phyloP scores from a whole-genome alignment of 1,140 invertebrate genomes.

The Cyclina sinensis region DNA sequence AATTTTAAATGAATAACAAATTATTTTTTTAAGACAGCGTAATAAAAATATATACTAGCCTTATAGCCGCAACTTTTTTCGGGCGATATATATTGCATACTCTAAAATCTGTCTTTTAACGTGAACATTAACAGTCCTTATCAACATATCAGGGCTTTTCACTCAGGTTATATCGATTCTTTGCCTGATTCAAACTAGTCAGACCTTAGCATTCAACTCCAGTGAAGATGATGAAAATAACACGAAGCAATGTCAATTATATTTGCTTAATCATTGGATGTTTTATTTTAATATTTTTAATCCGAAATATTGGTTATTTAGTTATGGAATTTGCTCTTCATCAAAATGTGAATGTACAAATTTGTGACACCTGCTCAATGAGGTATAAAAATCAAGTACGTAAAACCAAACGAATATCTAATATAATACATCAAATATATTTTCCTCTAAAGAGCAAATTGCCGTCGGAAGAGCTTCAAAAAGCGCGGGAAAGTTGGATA shows the following conservation, averaged over 20 bases:
- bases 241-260: background rate
- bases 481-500: background rate
- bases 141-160: too few relatives aligned
- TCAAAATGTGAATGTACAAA: background rate
- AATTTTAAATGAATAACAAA: too few relatives aligned
- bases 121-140: too few relatives aligned
- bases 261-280: background rate
- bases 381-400: background rate
- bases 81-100: too few relatives aligned
- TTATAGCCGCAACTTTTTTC: too few relatives aligned
- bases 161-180: too few relatives aligned
- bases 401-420: background rate
- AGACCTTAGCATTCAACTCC: too few relatives aligned
- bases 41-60: too few relatives aligned
- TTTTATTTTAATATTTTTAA: background rate
- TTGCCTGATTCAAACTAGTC: too few relatives aligned
- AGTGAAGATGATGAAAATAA: background rate
- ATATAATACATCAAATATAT: conserved; percentile 27
- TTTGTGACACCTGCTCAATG: conserved; percentile 11
- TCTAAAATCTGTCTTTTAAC: too few relatives aligned
- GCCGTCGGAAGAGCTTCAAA: background rate
- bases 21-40: too few relatives aligned
- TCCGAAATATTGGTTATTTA: background rate
- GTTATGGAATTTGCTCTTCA: conserved; percentile 2
- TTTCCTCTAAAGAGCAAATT: background rate